These are phyloP conservation scores for Leucopternis melanops DNA, from an alignment of 2,113 vertebrate species.

Conservation along the genomic window DNA sequence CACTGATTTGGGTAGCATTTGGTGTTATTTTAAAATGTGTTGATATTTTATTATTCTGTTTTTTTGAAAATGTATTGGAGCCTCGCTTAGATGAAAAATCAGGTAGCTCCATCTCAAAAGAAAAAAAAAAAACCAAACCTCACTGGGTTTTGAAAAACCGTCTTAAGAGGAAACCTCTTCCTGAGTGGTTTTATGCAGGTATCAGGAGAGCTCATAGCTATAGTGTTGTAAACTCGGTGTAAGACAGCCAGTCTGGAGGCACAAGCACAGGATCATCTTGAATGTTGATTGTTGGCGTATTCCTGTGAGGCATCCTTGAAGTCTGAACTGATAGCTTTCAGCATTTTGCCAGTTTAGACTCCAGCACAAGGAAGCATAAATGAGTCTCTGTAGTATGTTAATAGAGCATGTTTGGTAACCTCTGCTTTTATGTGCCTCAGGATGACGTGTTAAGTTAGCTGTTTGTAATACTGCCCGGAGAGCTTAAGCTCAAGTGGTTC, in stretches of 20 bases:
- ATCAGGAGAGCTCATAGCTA: neutral
- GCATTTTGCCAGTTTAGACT: neutral
- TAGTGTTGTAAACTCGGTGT: accelerated
- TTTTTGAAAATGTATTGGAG: neutral
- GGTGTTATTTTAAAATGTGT: neutral
- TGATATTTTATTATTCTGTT: neutral
- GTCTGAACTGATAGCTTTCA: neutral
- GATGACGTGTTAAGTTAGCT: neutral
- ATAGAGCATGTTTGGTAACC: constrained; percentile 6
- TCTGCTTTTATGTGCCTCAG: neutral
- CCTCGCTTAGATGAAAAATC: neutral
- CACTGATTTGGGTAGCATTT: neutral
- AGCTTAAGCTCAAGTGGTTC: constrained; percentile 12
- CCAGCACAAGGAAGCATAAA: neutral
- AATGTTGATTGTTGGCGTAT: neutral
- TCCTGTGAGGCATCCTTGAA: constrained; percentile 2
- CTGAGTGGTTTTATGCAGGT: neutral
- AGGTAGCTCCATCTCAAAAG: neutral
- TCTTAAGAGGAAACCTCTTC: neutral
- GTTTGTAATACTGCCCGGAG: neutral
- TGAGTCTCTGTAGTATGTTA: neutral
- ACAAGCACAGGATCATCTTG: neutral
- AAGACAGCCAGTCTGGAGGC: neutral
- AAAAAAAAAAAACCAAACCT: neutral
- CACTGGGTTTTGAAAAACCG: neutral